Evolutionary conservation across 2,888 invertebrate species (phyloP), one percentile per base, ranked within the genome.

Genomic region (Pinctada fucata): DNA sequence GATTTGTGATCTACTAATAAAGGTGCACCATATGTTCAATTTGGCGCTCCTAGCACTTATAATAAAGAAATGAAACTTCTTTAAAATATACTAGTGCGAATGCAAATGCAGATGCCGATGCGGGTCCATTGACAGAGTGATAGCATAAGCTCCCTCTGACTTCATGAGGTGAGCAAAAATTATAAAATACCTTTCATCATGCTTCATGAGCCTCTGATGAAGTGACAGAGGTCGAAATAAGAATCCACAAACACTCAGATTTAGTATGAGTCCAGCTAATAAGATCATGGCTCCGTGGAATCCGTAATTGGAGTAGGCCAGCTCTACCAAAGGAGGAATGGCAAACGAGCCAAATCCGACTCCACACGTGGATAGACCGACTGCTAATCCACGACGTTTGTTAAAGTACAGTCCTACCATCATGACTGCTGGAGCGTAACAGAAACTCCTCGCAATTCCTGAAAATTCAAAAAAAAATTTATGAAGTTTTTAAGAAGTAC

Each of bases 331-430:
- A 0, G 87, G 85, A 0, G 88, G 88, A 4, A 88, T 77, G 1
- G 84, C n/a, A 76, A 89, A 88, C 69, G 87, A 85, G 6, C 90
- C 89, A 1, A 87, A 71, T 2, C 88, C 89, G 63, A 90, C 89
- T 6, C 90, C 90, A 13, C 88, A 84, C 1, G 89, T 86, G 0
- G 86, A 76, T 4, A 89, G 52, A 31, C 89, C 89, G 4, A 85
- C 83, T 10, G 87, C 88, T n/a, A 86, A 74, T 2, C 89, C 88
- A n/a, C 86, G 78, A 4, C 82, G 80, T 64, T 87, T 88, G 80
- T 88, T 84, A 74, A 90, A 89, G 72, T 90, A 90, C 50, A 79
- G 64, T 13, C 87, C 86, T 0, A 89, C 85, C 4, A 88, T 81
- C 4, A 89, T 82, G 2, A 90, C 79, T 49, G 86, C 83, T 0